A percentile compares a stretch with the other conserved stretches of the same genome.
These are phyloP conservation scores for Calypte anna DNA, from an alignment of 2,113 vertebrate species.

Conservation along the genomic window DNA sequence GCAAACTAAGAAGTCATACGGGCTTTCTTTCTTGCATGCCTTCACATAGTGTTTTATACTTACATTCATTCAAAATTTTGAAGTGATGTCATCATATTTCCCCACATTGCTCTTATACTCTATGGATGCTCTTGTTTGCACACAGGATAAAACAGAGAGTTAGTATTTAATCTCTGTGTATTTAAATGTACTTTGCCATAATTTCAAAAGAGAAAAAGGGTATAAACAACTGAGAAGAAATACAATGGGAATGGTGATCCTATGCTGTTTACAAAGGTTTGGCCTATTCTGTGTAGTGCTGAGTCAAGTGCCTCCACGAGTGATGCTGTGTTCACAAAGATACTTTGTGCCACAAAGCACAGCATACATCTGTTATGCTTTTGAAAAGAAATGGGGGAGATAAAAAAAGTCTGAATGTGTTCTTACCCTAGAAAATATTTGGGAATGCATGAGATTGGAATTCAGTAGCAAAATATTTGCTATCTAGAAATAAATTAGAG, in stretches of 20 bases:
- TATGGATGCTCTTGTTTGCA: background rate
- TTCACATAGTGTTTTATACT: background rate
- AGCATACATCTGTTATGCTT: background rate
- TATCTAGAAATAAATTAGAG: background rate
- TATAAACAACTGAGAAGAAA: background rate
- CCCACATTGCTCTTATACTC: background rate
- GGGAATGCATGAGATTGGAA: background rate
- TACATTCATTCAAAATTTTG: background rate
- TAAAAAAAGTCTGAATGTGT: background rate
- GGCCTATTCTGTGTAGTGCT: fast-evolving
- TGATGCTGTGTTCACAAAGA: fast-evolving
- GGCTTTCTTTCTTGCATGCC: background rate
- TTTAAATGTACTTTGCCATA: background rate
- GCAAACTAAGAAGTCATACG: background rate
- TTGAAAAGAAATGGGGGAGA: background rate
- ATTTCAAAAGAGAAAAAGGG: background rate
- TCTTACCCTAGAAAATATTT: background rate
- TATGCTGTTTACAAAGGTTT: background rate
- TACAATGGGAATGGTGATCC: background rate
- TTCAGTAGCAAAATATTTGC: background rate
- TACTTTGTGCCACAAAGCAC: background rate
- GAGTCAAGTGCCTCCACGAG: background rate
- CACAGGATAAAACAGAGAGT: background rate
- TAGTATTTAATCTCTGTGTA: background rate
- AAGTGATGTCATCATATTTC: background rate